Base-by-base conservation (phyloP, 2,888 invertebrate species). In the Gasteruption jaculator region DNA sequence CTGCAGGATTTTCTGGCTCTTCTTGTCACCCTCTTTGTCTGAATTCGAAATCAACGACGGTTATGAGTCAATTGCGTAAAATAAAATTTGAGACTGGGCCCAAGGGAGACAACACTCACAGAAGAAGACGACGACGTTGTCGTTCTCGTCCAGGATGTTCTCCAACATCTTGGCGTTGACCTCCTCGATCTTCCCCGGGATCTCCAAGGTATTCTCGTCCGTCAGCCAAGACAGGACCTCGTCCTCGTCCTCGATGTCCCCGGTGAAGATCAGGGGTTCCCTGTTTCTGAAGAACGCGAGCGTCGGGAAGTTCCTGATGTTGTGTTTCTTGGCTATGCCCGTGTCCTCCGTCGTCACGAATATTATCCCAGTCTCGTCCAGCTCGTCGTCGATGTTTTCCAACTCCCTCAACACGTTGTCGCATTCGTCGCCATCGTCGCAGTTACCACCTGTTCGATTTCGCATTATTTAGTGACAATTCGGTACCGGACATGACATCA, bases 341-440 rank as follows among this genome's bases (percentile, higher is more conserved):
- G 79, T 75, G 61, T 94, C 93, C 73, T 92, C 92, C 10, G 93
- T 93, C 24, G 92, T 92, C 0, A 93, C 92, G 63, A 93, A 91
- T 48, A 92, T 87, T 55, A 93, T 93, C 38, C 93, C 93, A 42
- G 86, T 86, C 72, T 92, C 91, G 64, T 93, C 92, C 1, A 92
- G 73, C 65, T 93, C 93, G 65, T 93, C 93, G 56, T 93, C 93
- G 54, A 93, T 92, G 61, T 90, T 90, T 69, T 92, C 92, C 44
- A 93, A 73, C 60, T 91, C 90, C 18, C 86, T 83, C 12, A 93
- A 73, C 48, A 92, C 88, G 53, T 82, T 81, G 56, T 91, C 90
- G 60, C 92, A 92, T 61, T 86, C 81, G 55, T 90, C 86, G 11
- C 91, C 91, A 48, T 90, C 86, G 58, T 90, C 90, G 61, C 91